Base-by-base conservation (phyloP, 2,888 invertebrate species). In the Drosophila basisetae region DNA sequence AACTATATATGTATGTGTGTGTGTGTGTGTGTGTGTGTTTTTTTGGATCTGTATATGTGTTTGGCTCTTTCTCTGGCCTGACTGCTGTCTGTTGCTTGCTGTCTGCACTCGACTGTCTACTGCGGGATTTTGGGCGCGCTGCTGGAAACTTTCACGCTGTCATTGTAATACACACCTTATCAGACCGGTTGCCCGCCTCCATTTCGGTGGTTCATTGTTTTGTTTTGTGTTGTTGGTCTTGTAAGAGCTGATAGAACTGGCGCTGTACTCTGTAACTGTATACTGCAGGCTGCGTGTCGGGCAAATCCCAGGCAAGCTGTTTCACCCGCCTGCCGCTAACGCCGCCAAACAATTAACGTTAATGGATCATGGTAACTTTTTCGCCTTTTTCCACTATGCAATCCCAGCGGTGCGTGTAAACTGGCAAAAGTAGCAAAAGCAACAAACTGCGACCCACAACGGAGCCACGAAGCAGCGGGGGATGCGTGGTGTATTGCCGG, bases 341-440 rank as follows among this genome's bases (percentile, higher is more conserved):
- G 85, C 88, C 86, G 86, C 89, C 90, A 88, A 88, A 91, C 88
- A 88, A 88, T 88, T 88, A 88, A 88, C 91, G 91, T 88, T 88
- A 88, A 88, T 88, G 88, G 91, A 88, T 91, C 88, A 90, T 91
- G 83, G 90, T 89, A 91, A 91, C 89, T 88, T 91, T 88, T 91
- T 83, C 90, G 80, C 88, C 81, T 91, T 87, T 88, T 91, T 80
- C 80, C 85, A 82, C 80, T 87, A 88, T 76, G 86, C 88, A 91
- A 85, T 88, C 87, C 91, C 87, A 90, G 81, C 90, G 87, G 87
- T 91, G 87, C 87, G 88, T 87, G 91, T 87, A 87, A 87, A 91
- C 87, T 91, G 91, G 88, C 88, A 89, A 87, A 91, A 90, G 86
- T 84, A 88, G 90, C 78, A 70, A 91, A 76, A 82, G 85, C 85